Base-by-base conservation (phyloP, 2,888 invertebrate species). In the Buathra laborator region DNA sequence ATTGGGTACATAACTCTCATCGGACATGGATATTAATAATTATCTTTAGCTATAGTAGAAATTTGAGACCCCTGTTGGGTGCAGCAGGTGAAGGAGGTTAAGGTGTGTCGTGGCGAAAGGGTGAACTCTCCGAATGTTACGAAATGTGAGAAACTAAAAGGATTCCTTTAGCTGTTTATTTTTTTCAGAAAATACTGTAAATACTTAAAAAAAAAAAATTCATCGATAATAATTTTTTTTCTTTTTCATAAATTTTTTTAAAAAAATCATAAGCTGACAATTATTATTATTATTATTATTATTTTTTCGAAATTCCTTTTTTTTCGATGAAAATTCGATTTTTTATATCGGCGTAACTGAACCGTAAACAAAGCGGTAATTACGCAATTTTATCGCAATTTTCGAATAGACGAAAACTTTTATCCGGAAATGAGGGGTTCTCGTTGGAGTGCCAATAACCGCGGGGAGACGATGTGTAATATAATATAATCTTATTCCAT, bases 401-500 rank as follows among this genome's bases (percentile, higher is more conserved):
- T 59, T 29, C 48, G 14, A 29, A 59, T 59, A 24, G 24, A 2
- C 14, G 14, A 59, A 74, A 29, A 59, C 24, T 29, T 29, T 12
- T 37, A 2, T 5, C 14, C 59, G 19, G 29, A 24, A 56, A n/a
- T 29, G 32, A 62, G 5, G 32, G 37, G 5, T 10, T 59, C 24
- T 12, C 29, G 29, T 29, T 29, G 59, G 59, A 24, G 29, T 12
- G 14, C 12, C 59, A 24, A 14, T 29, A 10, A n/a, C n/a, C 12
- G 29, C 62, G 62, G 5, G 6, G 32, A 37, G 37, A 10, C 32
- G 46, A n/a, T n/a, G 24, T 6, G 7, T 56, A 53, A 67, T 62
- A 71, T 32, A 48, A 68, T 64, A 89, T 93, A 93, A 93, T 93
- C 93, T 92, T 89, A 89, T 92, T 92, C 91, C 92, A 93, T 93